phyloP scores from a whole-genome alignment of 2,888 invertebrate genomes.

The Acronicta leporina region DNA sequence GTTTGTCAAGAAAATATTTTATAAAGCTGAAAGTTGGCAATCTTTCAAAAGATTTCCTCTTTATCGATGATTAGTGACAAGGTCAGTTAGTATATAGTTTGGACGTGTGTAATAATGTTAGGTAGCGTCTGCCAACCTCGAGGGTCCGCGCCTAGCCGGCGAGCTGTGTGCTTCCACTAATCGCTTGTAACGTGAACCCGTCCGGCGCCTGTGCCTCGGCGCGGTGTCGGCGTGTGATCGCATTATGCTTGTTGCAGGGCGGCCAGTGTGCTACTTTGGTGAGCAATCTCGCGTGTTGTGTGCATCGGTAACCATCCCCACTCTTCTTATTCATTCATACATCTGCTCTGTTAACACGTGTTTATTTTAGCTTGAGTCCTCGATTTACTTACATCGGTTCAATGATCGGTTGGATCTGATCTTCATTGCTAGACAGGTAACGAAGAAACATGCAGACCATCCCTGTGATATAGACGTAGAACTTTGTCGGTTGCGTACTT shows the following conservation, averaged over 20 bases:
- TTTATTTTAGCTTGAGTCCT: constrained; percentile 75
- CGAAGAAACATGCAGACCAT: constrained; percentile 3
- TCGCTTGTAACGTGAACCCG: constrained; percentile 32
- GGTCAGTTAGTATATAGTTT: too few species aligned
- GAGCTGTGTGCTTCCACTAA: constrained; percentile 38
- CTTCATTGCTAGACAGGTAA: constrained; percentile 8
- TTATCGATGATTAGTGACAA: too few species aligned
- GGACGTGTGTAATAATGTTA: not conserved
- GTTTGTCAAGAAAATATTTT: too few species aligned
- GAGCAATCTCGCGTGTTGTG: constrained; percentile 98
- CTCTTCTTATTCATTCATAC: constrained; percentile 91
- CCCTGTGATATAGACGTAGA: not conserved
- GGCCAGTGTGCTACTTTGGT: constrained; percentile 98
- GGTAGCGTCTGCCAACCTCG: constrained; percentile 14
- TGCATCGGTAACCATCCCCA: constrained; percentile 97
- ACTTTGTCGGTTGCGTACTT: not conserved
- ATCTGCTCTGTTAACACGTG: constrained; percentile 83
- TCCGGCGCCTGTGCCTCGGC: constrained; percentile 39
- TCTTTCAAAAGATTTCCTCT: too few species aligned
- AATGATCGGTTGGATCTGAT: constrained; percentile 1
- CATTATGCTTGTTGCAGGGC: constrained; percentile 92
- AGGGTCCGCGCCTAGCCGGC: not conserved
- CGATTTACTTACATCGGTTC: constrained; percentile 61
- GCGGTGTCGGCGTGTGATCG: constrained; percentile 75
- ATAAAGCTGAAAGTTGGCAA: too few species aligned